These are phyloP conservation scores for Agelas oroides DNA, from an alignment of 37 sponge, comb jelly and placozoan species.

Conservation along the genomic window DNA sequence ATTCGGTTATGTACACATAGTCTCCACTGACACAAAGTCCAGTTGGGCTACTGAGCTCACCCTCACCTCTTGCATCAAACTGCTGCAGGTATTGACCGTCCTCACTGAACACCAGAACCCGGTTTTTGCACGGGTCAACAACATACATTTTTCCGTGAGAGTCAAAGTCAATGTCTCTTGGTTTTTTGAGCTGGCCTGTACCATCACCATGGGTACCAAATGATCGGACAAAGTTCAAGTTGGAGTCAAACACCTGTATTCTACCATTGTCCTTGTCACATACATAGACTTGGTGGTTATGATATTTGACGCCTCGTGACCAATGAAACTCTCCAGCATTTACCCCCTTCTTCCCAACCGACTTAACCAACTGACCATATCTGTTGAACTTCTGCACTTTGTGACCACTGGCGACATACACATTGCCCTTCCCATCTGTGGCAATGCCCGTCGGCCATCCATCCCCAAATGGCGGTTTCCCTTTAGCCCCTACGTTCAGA, in stretches of 20 bases:
- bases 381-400: not conserved
- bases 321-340: not conserved
- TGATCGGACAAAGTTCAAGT: conserved; percentile 1
- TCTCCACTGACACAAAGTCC: not conserved
- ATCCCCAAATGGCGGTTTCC: not conserved
- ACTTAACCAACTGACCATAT: not conserved
- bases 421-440: not conserved
- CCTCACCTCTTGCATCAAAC: not conserved
- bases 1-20: not conserved
- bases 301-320: not conserved
- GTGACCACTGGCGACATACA: not conserved
- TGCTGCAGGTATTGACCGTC: not conserved
- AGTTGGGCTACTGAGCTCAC: not conserved
- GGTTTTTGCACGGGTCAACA: not conserved
- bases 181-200: not conserved
- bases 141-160: not conserved
- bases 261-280: conserved; percentile 9
- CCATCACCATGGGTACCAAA: not conserved
- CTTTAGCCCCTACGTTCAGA: too few species aligned
- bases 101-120: not conserved
- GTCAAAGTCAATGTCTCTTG: not conserved
- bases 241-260: not conserved
- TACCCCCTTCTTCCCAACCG: not conserved
- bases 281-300: conserved; percentile 3
- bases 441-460: not conserved